phyloP scores from a whole-genome alignment of 2,113 vertebrate species.

The Paracyprichromis sp. region DNA sequence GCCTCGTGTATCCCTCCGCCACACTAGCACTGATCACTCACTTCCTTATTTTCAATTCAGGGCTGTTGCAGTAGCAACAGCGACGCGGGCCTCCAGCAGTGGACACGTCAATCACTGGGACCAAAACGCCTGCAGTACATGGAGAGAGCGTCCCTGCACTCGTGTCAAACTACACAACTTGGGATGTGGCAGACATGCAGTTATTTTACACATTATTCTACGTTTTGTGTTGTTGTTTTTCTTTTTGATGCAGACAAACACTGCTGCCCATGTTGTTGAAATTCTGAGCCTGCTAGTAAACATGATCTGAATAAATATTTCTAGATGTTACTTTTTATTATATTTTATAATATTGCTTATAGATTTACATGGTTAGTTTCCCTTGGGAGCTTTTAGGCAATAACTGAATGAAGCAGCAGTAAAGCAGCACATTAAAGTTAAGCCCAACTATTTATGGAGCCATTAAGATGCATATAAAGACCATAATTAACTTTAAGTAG shows the following conservation, averaged over 20 bases:
- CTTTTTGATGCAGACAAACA: neutral
- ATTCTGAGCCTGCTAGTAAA: neutral
- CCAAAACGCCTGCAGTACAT: constrained; percentile 29
- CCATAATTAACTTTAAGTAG: neutral
- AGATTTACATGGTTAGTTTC: neutral
- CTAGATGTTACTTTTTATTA: neutral
- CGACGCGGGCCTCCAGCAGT: constrained; percentile 3
- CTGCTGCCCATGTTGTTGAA: neutral
- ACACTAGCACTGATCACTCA: constrained; percentile 49
- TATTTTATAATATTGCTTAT: neutral
- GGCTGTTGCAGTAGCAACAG: constrained; percentile 23
- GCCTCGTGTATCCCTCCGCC: constrained; percentile 73
- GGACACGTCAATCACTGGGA: constrained; percentile 22
- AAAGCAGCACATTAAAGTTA: neutral
- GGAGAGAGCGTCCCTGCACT: neutral
- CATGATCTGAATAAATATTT: neutral
- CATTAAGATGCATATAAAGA: neutral
- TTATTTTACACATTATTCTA: neutral
- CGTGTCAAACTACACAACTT: neutral
- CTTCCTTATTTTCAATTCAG: constrained; percentile 59
- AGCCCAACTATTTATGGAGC: neutral
- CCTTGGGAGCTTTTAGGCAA: neutral
- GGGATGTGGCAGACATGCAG: neutral
- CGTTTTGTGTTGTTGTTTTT: neutral
- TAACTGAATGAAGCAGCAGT: neutral